Percentiles rank a stretch among this genome's conserved stretches.
Evolutionary conservation across 2,113 vertebrate species (phyloP).

Genomic region (Gopherus evgoodei): DNA sequence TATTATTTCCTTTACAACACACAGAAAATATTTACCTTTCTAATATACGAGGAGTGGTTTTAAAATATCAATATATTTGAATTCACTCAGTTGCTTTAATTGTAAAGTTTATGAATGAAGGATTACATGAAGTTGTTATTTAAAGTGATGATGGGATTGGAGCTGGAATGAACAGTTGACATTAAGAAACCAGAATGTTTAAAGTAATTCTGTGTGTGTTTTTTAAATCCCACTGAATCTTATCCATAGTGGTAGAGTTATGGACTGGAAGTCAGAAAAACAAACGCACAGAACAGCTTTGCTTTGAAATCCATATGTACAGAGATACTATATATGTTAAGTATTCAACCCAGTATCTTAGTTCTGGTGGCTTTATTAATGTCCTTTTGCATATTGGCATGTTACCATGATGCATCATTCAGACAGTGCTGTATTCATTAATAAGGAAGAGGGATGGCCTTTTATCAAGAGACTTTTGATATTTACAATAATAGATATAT

Average conservation of each 20-base stretch:
- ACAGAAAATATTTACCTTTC: background rate
- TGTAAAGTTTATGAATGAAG: background rate
- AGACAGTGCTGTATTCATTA: constrained; percentile 16
- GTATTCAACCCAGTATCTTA: background rate
- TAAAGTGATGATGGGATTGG: background rate
- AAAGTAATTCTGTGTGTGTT: no score
- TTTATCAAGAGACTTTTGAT: constrained; percentile 29
- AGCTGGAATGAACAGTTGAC: background rate
- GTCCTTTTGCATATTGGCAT: background rate
- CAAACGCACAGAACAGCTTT: constrained; percentile 2
- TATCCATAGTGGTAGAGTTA: background rate
- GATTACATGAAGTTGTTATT: background rate
- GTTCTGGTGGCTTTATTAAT: background rate
- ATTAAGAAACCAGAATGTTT: background rate
- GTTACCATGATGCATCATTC: background rate
- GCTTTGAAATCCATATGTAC: background rate
- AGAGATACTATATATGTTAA: constrained; percentile 22
- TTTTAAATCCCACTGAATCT: background rate
- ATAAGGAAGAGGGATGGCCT: constrained; percentile 12
- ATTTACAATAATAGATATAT: background rate
- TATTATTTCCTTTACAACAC: background rate
- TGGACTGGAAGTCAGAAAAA: background rate
- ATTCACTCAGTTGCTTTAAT: background rate
- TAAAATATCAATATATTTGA: background rate
- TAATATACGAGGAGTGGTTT: background rate